Conservation (phyloP, 2,113 vertebrate genomes). For the Macaca mulatta region DNA sequence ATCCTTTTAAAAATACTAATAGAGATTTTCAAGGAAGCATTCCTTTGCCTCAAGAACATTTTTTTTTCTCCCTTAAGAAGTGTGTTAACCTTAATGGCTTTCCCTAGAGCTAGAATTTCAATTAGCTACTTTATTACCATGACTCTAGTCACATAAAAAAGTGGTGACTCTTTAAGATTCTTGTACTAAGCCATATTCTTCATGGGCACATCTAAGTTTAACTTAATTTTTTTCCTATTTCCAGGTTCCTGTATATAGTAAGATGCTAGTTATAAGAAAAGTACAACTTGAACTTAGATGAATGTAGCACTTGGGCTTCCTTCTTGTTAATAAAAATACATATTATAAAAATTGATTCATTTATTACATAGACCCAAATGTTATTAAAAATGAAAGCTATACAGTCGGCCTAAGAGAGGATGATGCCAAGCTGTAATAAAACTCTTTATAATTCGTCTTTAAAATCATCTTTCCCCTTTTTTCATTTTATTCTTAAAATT, state of each 20-base stretch:
- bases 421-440: not conserved
- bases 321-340: not conserved
- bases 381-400: constrained; percentile 21
- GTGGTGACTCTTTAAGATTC: not conserved
- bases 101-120: constrained; percentile 67
- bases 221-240: not conserved
- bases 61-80: constrained; percentile 57
- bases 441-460: not conserved
- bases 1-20: constrained; percentile 21
- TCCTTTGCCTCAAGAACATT: constrained; percentile 49
- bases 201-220: not conserved
- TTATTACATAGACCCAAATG: not conserved
- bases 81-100: constrained; percentile 55
- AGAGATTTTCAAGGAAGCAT: constrained; percentile 15
- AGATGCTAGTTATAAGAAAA: constrained; percentile 7
- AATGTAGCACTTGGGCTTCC: not conserved
- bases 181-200: not conserved
- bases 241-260: not conserved
- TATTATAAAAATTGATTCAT: not conserved
- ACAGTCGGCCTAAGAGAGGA: not conserved
- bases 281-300: not conserved
- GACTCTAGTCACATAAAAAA: constrained; percentile 1
- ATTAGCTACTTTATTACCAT: not conserved
- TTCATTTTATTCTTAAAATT: not conserved
- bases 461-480: not conserved